Percentiles rank a stretch among this genome's conserved stretches.
Conservation (phyloP, 2,888 invertebrate genomes). For the Xestobium rufovillosum region DNA sequence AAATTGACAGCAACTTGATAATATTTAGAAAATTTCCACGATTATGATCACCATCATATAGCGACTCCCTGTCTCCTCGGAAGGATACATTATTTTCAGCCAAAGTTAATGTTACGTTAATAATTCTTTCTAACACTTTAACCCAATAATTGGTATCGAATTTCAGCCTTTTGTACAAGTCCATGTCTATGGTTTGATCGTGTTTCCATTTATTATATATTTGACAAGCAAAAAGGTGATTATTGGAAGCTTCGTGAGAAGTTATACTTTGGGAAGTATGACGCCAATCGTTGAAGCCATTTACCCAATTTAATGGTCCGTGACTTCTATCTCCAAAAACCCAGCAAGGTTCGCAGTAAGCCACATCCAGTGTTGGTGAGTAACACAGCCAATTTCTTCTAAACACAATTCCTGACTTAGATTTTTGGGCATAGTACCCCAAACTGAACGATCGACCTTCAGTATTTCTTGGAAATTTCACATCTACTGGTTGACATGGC, state of each 20-base stretch:
- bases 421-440: constrained; percentile 1
- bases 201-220: background rate
- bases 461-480: background rate
- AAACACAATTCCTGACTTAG: constrained; percentile 9
- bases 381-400: constrained; percentile 9
- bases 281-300: constrained; percentile 9
- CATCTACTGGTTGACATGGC: constrained; percentile 1
- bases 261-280: constrained; percentile 6
- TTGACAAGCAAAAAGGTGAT: too few relatives aligned
- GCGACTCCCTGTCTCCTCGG: constrained; percentile 11
- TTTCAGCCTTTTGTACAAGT: constrained; percentile 2
- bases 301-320: too few relatives aligned
- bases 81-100: constrained; percentile 14
- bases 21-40: background rate
- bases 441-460: constrained; percentile 1
- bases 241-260: constrained; percentile 7
- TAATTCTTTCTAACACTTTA: constrained; percentile 12
- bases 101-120: constrained; percentile 13
- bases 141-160: constrained; percentile 9
- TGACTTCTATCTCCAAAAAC: constrained; percentile 5
- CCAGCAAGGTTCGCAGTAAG: constrained; percentile 10
- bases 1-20: constrained; percentile 2
- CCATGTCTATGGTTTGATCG: constrained; percentile 3
- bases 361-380: constrained; percentile 9
- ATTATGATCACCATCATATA: constrained; percentile 1